Evolutionary conservation across 2,888 invertebrate genomes (phyloP), one percentile per base, ranked within the genome.

Genomic region (Fragum whitleyi): DNA sequence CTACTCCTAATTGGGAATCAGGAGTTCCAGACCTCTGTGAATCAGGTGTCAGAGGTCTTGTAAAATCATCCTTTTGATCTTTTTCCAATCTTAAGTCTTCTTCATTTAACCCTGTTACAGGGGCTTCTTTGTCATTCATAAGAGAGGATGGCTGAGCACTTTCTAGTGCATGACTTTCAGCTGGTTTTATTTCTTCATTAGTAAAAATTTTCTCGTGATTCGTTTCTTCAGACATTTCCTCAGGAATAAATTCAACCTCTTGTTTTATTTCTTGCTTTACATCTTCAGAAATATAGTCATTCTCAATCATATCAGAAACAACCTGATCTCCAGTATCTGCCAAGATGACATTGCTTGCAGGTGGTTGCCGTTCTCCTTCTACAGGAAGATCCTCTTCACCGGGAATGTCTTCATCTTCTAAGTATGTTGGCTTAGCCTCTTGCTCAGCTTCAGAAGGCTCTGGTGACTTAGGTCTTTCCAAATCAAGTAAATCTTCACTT

Each of bases 11-110:
- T 55, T 83, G 83, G 5, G 83, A 83, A 29, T 83, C 83, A n/a
- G 83, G 83, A 74, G 79, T 83, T 23, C 77, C 83, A 32, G 83
- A 73, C 51, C 83, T 83, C 32, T 79, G 71, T 19, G 72, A 77
- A n/a, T 79, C 74, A 39, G 73, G 74, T 53, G 76, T 65, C 36
- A 65, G 74, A 51, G 71, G 59, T 62, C 42, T 67, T 16, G 21
- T n/a, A 14, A 68, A 55, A 21, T 59, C 62, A 28, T 65, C 65
- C 42, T 39, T 32, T 6, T 42, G 42, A 16, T 42, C 42, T 42
- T 7, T 36, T 42, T 21, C n/a, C 14, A 23, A 9, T 3, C 11
- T 26, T 39, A 19, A 9, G 7, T 65, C n/a, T 9, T 9, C 42
- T 65, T 9, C 42, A 32, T 9, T 14, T 9, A 3, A 14, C n/a